These are phyloP conservation scores for Busseola fusca DNA, from an alignment of 2,888 invertebrate species.

Conservation along the genomic window DNA sequence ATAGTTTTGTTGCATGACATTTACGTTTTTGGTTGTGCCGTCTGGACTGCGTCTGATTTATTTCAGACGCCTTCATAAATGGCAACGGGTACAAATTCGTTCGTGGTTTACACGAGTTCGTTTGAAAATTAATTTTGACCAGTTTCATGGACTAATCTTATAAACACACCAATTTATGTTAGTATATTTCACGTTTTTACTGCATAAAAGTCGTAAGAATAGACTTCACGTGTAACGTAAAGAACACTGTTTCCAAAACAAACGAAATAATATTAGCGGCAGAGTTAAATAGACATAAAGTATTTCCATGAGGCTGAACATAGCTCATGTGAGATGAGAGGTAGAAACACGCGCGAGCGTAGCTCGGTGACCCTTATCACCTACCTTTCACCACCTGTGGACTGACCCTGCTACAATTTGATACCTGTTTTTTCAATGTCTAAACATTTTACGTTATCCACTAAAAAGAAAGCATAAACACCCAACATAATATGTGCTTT, in stretches of 20 bases:
- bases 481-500: conserved; percentile 28
- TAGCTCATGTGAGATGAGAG: conserved; percentile 69
- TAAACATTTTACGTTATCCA: conserved; percentile 66
- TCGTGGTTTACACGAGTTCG: conserved; percentile 39
- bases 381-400: conserved; percentile 74
- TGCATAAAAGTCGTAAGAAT: conserved; percentile 19
- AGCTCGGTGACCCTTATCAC: conserved; percentile 74
- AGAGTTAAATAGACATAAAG: conserved; percentile 43
- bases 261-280: conserved; percentile 39
- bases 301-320: conserved; percentile 59
- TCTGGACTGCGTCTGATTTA: conserved; percentile 79
- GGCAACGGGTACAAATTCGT: conserved; percentile 58
- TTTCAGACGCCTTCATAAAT: conserved; percentile 71
- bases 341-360: conserved; percentile 51
- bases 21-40: conserved; percentile 79
- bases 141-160: conserved; percentile 14
- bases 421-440: conserved; percentile 70
- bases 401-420: conserved; percentile 66
- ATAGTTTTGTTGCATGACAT: conserved; percentile 85
- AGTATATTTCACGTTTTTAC: conserved; percentile 28
- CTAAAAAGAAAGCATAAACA: conserved; percentile 20
- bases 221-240: conserved; percentile 14
- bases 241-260: conserved; percentile 42
- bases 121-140: conserved; percentile 33
- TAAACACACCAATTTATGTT: conserved; percentile 22